phyloP scores from a whole-genome alignment of 1,140 invertebrate genomes.

The Drosophila tristis region DNA sequence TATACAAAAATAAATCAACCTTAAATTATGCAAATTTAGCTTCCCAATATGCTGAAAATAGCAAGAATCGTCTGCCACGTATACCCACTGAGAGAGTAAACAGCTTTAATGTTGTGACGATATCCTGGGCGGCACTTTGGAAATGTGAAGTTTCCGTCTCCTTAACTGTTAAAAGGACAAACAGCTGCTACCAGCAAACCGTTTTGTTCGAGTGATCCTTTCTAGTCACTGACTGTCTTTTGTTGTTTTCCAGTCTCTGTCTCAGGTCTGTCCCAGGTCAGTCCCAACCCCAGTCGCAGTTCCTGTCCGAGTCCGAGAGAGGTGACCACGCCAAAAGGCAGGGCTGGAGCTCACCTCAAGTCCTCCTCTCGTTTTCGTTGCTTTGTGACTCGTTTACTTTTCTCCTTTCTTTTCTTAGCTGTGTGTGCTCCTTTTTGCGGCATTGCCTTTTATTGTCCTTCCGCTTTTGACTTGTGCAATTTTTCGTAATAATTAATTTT shows the following conservation, averaged over 20 bases:
- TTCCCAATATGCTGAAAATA: neutral
- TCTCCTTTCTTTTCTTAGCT: constrained; percentile 37
- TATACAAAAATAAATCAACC: neutral
- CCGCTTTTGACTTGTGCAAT: constrained; percentile 72
- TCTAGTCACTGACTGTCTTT: constrained; percentile 33
- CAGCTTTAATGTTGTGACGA: constrained; percentile 32
- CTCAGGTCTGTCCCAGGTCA: neutral
- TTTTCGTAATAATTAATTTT: constrained; percentile 81
- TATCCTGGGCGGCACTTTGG: constrained; percentile 34
- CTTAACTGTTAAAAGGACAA: constrained; percentile 68
- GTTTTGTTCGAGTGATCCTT: constrained; percentile 43
- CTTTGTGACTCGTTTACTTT: constrained; percentile 57
- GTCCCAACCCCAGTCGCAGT: neutral
- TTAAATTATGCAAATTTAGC: constrained; percentile 26
- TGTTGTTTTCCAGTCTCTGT: constrained; percentile 10
- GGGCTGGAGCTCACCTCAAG: constrained; percentile 54
- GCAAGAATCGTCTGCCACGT: neutral
- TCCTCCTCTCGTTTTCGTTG: constrained; percentile 35
- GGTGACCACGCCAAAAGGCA: constrained; percentile 75
- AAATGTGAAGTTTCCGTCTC: constrained; percentile 30
- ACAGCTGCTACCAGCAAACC: constrained; percentile 55
- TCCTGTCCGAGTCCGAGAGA: constrained; percentile 35
- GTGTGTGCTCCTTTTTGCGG: constrained; percentile 42
- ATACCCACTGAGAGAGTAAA: neutral
- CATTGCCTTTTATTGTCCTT: constrained; percentile 74